phyloP scores from a whole-genome alignment of 2,797 vertebrate genomes.

The Delichon dasypus region DNA sequence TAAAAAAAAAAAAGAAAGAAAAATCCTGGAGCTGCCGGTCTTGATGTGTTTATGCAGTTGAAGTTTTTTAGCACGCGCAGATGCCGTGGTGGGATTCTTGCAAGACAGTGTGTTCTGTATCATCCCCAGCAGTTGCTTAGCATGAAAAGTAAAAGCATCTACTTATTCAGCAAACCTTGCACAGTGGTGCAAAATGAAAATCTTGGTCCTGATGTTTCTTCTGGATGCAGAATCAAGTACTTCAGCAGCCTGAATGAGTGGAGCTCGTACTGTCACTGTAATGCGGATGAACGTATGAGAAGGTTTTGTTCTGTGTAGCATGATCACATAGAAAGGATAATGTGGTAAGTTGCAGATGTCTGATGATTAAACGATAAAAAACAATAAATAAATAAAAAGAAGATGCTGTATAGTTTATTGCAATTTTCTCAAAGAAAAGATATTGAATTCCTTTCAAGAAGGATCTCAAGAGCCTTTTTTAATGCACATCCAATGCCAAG shows the following conservation, averaged over 20 bases:
- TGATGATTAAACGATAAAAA: constrained; percentile 29
- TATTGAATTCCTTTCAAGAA: constrained; percentile 70
- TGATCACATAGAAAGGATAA: neutral
- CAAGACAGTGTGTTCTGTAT: neutral
- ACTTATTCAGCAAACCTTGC: constrained; percentile 14
- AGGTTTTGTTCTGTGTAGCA: neutral
- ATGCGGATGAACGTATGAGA: neutral
- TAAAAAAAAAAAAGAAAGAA: neutral
- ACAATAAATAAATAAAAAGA: constrained; percentile 43
- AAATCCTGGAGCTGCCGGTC: neutral
- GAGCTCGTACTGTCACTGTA: neutral
- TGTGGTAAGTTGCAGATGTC: constrained; percentile 28
- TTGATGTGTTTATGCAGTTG: neutral
- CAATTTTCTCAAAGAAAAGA: constrained; percentile 66
- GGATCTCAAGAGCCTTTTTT: constrained; percentile 46
- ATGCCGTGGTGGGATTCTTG: constrained; percentile 14
- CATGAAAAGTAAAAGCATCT: neutral
- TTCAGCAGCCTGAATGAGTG: neutral
- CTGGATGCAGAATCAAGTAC: neutral
- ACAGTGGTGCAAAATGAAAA: neutral
- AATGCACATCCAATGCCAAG: constrained; percentile 42
- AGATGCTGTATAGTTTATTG: constrained; percentile 50
- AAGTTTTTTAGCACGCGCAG: constrained; percentile 3
- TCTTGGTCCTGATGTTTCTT: constrained; percentile 6
- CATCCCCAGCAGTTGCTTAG: constrained; percentile 3